Conservation (phyloP, 2,888 invertebrate genomes). For the Drosophila nr. perissopoda region DNA sequence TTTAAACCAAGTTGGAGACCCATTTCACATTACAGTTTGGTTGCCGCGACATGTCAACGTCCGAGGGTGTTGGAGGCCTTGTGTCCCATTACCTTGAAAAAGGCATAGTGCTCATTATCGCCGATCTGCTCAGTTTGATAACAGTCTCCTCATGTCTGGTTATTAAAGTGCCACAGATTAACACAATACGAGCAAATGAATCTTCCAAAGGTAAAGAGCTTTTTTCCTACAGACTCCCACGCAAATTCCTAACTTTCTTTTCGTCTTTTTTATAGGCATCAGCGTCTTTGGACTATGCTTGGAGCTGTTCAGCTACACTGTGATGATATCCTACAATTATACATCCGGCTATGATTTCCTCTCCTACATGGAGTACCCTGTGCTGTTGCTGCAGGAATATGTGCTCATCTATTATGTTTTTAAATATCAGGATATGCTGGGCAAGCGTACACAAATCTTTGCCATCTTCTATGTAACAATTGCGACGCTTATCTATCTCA, state of each 20-base stretch:
- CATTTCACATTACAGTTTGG: conserved; percentile 43
- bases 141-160: conserved; percentile 92
- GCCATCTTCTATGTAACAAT: conserved; percentile 85
- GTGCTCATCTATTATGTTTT: conserved; percentile 90
- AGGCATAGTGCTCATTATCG: conserved; percentile 80
- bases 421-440: conserved; percentile 88
- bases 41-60: conserved; percentile 33
- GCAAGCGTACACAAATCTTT: conserved; percentile 82
- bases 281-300: conserved; percentile 83
- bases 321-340: conserved; percentile 92
- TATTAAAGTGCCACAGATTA: conserved; percentile 93
- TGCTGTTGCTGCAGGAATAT: conserved; percentile 91
- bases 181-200: conserved; percentile 87
- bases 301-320: conserved; percentile 89
- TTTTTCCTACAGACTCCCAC: conserved; percentile 7
- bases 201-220: conserved; percentile 88
- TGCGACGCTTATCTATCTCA: conserved; percentile 85
- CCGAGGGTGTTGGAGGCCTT: conserved; percentile 48
- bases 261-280: conserved; percentile 72
- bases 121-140: conserved; percentile 89
- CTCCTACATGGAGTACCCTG: conserved; percentile 94
- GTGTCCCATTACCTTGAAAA: conserved; percentile 79
- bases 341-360: conserved; percentile 90
- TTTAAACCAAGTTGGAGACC: conserved; percentile 40
- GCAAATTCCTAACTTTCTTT: conserved; percentile 2